A percentile compares a stretch with the other conserved stretches of the same genome.
These are phyloP conservation scores for Drosophila asahinai DNA, from an alignment of 1,140 invertebrate genomes.

Conservation along the genomic window DNA sequence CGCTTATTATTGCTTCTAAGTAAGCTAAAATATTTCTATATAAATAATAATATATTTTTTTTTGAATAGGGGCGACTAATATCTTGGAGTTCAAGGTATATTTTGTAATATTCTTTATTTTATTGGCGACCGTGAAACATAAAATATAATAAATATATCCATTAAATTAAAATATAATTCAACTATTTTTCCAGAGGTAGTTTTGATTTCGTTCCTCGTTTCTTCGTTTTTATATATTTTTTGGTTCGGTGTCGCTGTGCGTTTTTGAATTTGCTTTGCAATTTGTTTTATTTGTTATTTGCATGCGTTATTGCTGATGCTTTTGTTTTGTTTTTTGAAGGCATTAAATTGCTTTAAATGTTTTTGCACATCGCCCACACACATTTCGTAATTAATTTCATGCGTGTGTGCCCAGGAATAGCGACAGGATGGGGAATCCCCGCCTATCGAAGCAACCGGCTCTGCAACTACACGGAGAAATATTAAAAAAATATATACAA, in stretches of 20 bases:
- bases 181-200: neutral
- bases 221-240: neutral
- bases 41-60: too few relatives aligned
- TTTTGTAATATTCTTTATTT: too few relatives aligned
- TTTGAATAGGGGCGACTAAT: too few relatives aligned
- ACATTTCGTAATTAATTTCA: slow-evolving; percentile 52
- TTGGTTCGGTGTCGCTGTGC: slow-evolving; percentile 11
- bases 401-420: slow-evolving; percentile 42
- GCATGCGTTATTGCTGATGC: slow-evolving; percentile 17
- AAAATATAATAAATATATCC: too few relatives aligned
- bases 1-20: too few relatives aligned
- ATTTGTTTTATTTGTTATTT: slow-evolving; percentile 37
- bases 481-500: too few relatives aligned
- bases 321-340: neutral
- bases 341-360: slow-evolving; percentile 48
- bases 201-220: neutral
- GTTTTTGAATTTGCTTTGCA: slow-evolving; percentile 32
- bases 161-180: too few relatives aligned
- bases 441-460: too few relatives aligned
- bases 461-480: neutral
- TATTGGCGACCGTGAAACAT: too few relatives aligned
- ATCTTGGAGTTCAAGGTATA: too few relatives aligned
- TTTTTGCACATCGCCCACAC: slow-evolving; percentile 23
- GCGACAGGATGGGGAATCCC: neutral
- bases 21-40: too few relatives aligned